Evolutionary conservation across 2,113 vertebrate species (phyloP).

Genomic region (Corapipo altera): DNA sequence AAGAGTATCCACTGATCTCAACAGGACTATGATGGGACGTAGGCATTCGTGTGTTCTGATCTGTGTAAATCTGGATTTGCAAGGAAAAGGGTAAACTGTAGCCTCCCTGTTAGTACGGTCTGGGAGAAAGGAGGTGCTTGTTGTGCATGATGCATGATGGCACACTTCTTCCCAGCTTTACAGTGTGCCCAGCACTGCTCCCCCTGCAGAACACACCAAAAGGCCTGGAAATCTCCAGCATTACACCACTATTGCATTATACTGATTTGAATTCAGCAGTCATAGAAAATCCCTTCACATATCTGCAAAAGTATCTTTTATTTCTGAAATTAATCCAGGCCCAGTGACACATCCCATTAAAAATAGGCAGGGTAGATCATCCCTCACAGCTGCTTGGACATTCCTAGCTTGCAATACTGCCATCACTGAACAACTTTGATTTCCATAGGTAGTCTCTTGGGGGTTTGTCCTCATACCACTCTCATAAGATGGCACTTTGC

Average conservation of each 20-base stretch:
- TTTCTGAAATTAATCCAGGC: neutral
- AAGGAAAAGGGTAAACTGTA: neutral
- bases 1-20: neutral
- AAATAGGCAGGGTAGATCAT: constrained; percentile 29
- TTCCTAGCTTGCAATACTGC: constrained; percentile 26
- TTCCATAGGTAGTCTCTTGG: neutral
- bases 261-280: neutral
- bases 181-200: neutral
- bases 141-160: neutral
- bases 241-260: neutral
- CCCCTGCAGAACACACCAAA: accelerated
- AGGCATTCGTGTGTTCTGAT: neutral
- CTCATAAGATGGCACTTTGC: neutral
- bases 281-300: neutral
- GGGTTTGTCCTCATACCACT: neutral
- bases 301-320: neutral
- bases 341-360: constrained; percentile 28
- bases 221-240: neutral
- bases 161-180: neutral
- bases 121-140: neutral
- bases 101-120: neutral
- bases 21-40: neutral
- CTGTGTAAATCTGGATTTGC: neutral
- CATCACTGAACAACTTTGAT: neutral
- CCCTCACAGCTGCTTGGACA: constrained; percentile 21